A percentile compares a stretch with the other conserved stretches of the same genome.
Evolutionary conservation across 2,113 vertebrate species (phyloP).

Genomic region (Hassar affinis): DNA sequence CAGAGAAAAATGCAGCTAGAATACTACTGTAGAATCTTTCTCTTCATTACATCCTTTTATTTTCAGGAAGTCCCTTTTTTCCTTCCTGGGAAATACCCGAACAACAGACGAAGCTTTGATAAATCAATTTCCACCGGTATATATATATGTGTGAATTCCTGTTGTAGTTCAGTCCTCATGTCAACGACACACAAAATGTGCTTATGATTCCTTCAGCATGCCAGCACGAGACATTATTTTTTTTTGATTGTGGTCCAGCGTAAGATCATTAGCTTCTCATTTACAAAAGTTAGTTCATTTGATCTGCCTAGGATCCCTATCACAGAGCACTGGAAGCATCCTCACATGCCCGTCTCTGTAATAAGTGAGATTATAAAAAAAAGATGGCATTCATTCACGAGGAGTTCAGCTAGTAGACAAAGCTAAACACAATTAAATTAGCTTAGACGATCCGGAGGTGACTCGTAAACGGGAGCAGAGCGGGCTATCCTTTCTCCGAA

Average conservation of each 20-base stretch:
- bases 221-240: constrained; percentile 71
- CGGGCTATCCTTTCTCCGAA: constrained; percentile 7
- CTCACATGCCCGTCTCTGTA: neutral
- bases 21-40: neutral
- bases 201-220: constrained; percentile 77
- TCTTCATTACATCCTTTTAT: neutral
- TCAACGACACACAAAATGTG: constrained; percentile 70
- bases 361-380: constrained; percentile 16
- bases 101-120: constrained; percentile 23
- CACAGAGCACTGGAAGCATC: neutral
- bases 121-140: constrained; percentile 44
- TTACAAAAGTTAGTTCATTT: constrained; percentile 40
- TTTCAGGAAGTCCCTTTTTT: constrained; percentile 6
- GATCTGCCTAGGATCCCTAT: neutral
- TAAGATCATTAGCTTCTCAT: constrained; percentile 41
- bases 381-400: constrained; percentile 24
- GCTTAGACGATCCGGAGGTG: constrained; percentile 28
- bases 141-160: constrained; percentile 59
- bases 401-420: constrained; percentile 35
- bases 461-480: constrained; percentile 21
- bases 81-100: constrained; percentile 18
- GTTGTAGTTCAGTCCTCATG: constrained; percentile 65
- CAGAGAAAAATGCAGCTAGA: constrained; percentile 23
- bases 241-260: constrained; percentile 58
- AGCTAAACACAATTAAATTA: constrained; percentile 31